A percentile compares a stretch with the other conserved stretches of the same genome.
These are phyloP conservation scores for Patagioenas fasciata DNA, from an alignment of 2,113 vertebrate species.

Conservation along the genomic window DNA sequence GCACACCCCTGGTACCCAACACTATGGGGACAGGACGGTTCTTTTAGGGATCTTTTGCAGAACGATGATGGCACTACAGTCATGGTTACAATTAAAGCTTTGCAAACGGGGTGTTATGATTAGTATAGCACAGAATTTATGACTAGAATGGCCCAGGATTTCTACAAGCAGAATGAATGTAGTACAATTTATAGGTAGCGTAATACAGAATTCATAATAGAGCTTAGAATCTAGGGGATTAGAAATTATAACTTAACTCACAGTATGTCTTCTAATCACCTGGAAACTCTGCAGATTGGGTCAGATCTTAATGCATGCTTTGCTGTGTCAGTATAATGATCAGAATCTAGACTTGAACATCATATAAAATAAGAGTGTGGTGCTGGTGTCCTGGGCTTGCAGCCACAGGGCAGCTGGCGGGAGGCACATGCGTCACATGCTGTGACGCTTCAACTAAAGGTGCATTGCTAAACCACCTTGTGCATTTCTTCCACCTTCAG, in stretches of 20 bases:
- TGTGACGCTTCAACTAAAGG: background rate
- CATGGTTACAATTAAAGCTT: background rate
- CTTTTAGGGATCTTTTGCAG: background rate
- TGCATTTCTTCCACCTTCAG: conserved; percentile 67
- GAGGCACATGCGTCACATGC: background rate
- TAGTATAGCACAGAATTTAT: background rate
- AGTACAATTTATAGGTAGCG: background rate
- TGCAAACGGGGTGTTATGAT: background rate
- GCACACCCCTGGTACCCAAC: background rate
- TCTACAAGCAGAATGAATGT: background rate
- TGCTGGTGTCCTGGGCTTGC: background rate
- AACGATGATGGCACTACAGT: background rate
- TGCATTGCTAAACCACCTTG: background rate
- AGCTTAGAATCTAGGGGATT: background rate
- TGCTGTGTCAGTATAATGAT: background rate
- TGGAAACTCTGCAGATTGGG: too few species aligned
- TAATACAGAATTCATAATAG: background rate
- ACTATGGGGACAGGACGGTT: background rate
- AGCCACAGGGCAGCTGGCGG: background rate
- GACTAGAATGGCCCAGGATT: background rate
- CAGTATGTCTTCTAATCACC: too few species aligned
- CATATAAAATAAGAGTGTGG: background rate
- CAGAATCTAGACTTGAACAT: background rate
- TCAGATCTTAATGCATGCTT: background rate
- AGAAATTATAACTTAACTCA: too few species aligned